Conservation (phyloP, 2,797 vertebrate genomes). For the Sciaenops ocellatus region DNA sequence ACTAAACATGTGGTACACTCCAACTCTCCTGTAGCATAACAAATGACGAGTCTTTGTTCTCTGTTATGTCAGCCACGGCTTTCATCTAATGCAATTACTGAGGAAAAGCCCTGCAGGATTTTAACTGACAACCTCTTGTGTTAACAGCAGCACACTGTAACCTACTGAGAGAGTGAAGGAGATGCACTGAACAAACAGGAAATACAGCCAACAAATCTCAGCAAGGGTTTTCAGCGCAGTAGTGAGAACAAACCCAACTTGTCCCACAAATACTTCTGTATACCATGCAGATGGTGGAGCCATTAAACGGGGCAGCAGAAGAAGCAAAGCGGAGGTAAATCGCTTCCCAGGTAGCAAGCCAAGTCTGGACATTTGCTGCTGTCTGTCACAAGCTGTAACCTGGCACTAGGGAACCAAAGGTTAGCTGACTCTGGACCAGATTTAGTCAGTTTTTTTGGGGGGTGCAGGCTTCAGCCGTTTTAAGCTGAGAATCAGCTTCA, state of each 20-base stretch:
- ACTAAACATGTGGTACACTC: slow-evolving; percentile 68
- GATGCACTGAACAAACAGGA: slow-evolving; percentile 61
- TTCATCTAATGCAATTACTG: slow-evolving; percentile 73
- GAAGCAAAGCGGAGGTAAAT: slow-evolving; percentile 64
- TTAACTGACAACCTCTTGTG: slow-evolving; percentile 66
- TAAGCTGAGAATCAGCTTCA: slow-evolving; percentile 7
- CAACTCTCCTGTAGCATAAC: slow-evolving; percentile 66
- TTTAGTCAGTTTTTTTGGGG: background rate
- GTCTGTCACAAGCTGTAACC: slow-evolving; percentile 41
- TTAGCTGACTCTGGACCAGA: slow-evolving; percentile 22
- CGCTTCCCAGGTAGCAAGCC: slow-evolving; percentile 62
- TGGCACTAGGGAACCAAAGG: slow-evolving; percentile 32
- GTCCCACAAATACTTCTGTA: slow-evolving; percentile 58
- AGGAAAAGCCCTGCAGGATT: slow-evolving; percentile 60
- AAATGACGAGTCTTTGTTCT: slow-evolving; percentile 75
- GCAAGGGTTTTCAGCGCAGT: slow-evolving; percentile 29
- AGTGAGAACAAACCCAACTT: slow-evolving; percentile 48
- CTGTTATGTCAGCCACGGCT: slow-evolving; percentile 67
- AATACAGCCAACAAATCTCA: slow-evolving; percentile 41
- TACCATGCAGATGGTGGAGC: slow-evolving; percentile 66
- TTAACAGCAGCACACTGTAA: slow-evolving; percentile 51
- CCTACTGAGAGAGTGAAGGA: slow-evolving; percentile 49
- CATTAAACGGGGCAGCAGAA: slow-evolving; percentile 58
- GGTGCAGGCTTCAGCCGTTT: slow-evolving; percentile 3
- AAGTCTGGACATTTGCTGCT: slow-evolving; percentile 48